Evolutionary conservation across 2,888 invertebrate genomes (phyloP), one percentile per base, ranked within the genome.

Genomic region (Heliconius charithonia): DNA sequence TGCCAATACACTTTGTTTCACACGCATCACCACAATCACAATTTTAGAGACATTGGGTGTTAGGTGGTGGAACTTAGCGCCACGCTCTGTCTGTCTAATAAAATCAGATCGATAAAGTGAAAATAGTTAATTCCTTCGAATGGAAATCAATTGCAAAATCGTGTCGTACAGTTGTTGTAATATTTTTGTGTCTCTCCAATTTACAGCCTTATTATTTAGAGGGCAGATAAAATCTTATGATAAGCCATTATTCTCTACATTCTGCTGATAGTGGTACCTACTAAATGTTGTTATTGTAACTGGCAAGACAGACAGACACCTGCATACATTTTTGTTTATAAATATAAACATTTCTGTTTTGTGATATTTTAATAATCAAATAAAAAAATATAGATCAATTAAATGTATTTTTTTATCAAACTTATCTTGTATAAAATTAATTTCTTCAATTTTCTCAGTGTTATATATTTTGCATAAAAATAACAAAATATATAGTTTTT

Each of bases 161-260:
- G 16, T 16, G 13, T 16, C 16, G 4, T 0, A 13, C 4, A 29
- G 45, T 0, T 10, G 41, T 45, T 45, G 45, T 45, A 45, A 51
- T 51, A 51, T 51, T 19, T 51, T 51, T 19, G 19, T 6, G 16
- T 0, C 19, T 51, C 19, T 6, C 51, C 22, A n/a, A n/a, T 10
- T n/a, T 22, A 59, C 59, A 59, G 7, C 59, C 3, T n/a, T n/a
- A 10, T 59, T n/a, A 59, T 59, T n/a, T 59, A n/a, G 22, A n/a
- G 59, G 59, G n/a, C 59, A 9, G 59, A 59, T 59, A n/a, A 59
- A 59, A 59, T 59, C n/a, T 59, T n/a, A 59, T 59, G n/a, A n/a
- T n/a, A 59, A 59, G 10, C 59, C n/a, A 59, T 59, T 59, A 59
- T 59, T 59, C 59, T 59, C n/a, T n/a, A 59, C 56, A 59, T 59